Percentiles rank a stretch among this genome's conserved stretches.
Evolutionary conservation across 1,140 invertebrate species (phyloP).

Genomic region (Cydia pomonella): DNA sequence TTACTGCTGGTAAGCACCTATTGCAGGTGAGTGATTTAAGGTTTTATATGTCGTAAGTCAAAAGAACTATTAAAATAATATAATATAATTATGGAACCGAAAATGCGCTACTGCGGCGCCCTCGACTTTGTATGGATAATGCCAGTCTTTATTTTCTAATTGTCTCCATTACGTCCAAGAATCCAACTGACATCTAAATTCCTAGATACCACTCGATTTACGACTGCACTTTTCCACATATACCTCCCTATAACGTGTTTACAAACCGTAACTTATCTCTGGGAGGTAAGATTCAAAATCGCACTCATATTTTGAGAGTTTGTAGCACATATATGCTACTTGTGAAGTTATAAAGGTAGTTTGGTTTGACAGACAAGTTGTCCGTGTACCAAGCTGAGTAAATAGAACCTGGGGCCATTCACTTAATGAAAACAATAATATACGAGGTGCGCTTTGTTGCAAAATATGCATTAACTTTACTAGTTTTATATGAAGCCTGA

Average conservation of each 20-base stretch:
- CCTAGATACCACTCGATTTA: slow-evolving; percentile 12
- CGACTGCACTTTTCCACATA: slow-evolving; percentile 20
- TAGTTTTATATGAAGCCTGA: too few relatives aligned
- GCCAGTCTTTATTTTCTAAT: neutral
- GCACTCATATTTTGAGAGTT: neutral
- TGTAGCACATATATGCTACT: slow-evolving; percentile 3
- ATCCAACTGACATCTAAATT: slow-evolving; percentile 23
- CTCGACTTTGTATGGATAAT: too few relatives aligned
- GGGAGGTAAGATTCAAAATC: neutral
- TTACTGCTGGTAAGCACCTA: too few relatives aligned
- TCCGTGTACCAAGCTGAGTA: slow-evolving; percentile 9
- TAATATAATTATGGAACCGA: too few relatives aligned
- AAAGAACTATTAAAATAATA: too few relatives aligned
- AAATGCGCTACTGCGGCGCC: too few relatives aligned
- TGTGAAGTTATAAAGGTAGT: slow-evolving; percentile 1
- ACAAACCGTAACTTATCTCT: neutral
- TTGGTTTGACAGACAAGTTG: slow-evolving; percentile 10
- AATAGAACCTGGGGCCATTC: slow-evolving; percentile 7
- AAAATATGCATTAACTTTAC: too few relatives aligned
- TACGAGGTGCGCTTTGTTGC: too few relatives aligned
- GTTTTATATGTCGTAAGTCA: too few relatives aligned
- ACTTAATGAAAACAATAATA: slow-evolving; percentile 16
- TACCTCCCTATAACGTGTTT: neutral
- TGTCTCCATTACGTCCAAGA: neutral
- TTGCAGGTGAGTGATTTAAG: too few relatives aligned